phyloP scores from a whole-genome alignment of 2,888 invertebrate genomes.

The Morpho deidamia region DNA sequence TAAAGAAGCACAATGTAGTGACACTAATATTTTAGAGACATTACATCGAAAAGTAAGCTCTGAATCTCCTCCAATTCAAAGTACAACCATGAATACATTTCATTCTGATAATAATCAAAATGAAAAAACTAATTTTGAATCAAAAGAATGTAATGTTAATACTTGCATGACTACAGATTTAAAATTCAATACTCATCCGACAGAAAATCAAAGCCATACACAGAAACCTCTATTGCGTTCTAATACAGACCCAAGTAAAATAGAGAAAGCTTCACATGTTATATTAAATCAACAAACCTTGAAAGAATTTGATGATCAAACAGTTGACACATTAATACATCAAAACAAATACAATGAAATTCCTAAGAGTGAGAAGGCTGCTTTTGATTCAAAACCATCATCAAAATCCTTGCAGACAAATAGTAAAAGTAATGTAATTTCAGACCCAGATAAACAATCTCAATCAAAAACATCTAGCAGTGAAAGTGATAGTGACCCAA shows the following conservation, averaged over 20 bases:
- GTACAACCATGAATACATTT: constrained; percentile 3
- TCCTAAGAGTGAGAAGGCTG: not conserved
- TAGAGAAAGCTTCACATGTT: constrained; percentile 24
- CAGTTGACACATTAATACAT: constrained; percentile 1
- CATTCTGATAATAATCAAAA: constrained; percentile 20
- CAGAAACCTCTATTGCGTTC: constrained; percentile 41
- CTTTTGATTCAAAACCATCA: constrained; percentile 13
- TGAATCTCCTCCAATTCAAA: not conserved
- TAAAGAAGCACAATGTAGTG: constrained; percentile 46
- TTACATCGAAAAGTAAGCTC: constrained; percentile 6
- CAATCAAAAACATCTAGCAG: constrained; percentile 18
- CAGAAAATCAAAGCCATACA: constrained; percentile 31
- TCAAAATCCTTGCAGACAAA: constrained; percentile 8
- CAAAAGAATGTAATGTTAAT: constrained; percentile 17
- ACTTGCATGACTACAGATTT: constrained; percentile 19
- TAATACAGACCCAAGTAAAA: constrained; percentile 43
- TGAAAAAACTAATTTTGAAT: not conserved
- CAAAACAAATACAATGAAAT: not conserved
- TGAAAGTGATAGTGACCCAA: constrained; percentile 28
- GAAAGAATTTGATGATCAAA: constrained; percentile 18
- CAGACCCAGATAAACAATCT: constrained; percentile 11
- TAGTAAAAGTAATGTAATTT: constrained; percentile 17
- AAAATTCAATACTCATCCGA: constrained; percentile 47
- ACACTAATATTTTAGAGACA: constrained; percentile 28
- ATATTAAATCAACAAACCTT: constrained; percentile 15